phyloP scores from a whole-genome alignment of 1,140 invertebrate species.

The Ylistrum balloti region DNA sequence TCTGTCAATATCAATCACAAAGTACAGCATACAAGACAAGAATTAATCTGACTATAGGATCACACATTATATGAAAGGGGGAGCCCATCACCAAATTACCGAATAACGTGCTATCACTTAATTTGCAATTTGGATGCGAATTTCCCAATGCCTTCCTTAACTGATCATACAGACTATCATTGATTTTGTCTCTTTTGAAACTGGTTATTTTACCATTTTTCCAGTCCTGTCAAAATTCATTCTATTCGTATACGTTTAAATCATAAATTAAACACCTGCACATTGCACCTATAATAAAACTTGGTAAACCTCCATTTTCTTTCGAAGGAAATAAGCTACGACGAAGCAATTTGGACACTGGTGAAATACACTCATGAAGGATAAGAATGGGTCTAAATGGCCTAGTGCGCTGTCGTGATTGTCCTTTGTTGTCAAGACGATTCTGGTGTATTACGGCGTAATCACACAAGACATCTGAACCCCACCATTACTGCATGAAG shows the following conservation, averaged over 20 bases:
- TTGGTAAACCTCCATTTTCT: no score
- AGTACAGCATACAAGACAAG: background rate
- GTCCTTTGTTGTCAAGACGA: background rate
- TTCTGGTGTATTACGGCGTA: background rate
- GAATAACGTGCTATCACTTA: background rate
- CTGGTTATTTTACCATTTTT: background rate
- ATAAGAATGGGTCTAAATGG: no score
- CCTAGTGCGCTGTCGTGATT: no score
- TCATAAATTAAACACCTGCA: slow-evolving; percentile 5
- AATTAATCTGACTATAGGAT: background rate
- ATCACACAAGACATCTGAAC: background rate
- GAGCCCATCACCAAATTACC: background rate
- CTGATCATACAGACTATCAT: background rate
- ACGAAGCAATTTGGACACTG: background rate
- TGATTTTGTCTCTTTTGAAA: background rate
- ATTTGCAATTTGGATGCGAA: background rate
- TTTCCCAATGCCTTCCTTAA: background rate
- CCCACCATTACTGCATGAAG: background rate
- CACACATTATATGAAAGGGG: background rate
- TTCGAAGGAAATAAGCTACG: background rate
- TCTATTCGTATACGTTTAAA: background rate
- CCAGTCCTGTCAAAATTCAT: background rate
- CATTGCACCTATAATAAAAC: no score
- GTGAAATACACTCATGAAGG: background rate
- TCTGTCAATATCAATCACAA: no score